Conservation (phyloP, 2,888 invertebrate species). For the Gari tellinella region DNA sequence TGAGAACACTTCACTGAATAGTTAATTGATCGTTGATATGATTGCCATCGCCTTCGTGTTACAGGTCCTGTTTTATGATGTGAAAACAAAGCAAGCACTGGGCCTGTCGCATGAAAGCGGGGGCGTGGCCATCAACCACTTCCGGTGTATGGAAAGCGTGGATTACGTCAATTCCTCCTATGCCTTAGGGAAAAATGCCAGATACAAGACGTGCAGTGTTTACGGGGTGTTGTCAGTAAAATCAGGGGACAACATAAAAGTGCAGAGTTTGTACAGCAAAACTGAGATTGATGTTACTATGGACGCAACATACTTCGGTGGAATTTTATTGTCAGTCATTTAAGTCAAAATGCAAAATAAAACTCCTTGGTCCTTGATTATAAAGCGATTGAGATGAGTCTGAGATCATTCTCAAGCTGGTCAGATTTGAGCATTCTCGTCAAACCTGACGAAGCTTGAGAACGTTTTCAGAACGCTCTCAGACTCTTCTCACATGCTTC, state of each 20-base stretch:
- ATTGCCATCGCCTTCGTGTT: conserved; percentile 24
- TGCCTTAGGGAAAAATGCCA: conserved; percentile 17
- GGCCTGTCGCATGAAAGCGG: conserved; percentile 38
- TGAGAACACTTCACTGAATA: no score
- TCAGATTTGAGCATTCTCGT: no score
- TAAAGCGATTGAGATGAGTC: no score
- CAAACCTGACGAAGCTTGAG: no score
- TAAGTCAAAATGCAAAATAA: no score
- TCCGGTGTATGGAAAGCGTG: conserved; percentile 39
- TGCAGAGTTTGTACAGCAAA: conserved; percentile 38
- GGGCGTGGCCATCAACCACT: conserved; percentile 20
- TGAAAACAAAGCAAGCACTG: conserved; percentile 39
- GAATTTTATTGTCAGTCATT: conserved; percentile 16
- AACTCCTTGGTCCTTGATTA: no score
- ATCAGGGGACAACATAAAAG: conserved; percentile 22
- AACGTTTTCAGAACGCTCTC: no score
- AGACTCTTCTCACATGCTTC: no score
- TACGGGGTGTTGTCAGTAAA: conserved; percentile 36
- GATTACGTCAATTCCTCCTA: conserved; percentile 18
- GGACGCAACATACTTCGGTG: conserved; percentile 53
- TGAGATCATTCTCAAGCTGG: no score
- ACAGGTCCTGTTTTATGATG: conserved; percentile 50
- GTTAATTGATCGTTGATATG: neutral
- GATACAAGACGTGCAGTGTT: conserved; percentile 44
- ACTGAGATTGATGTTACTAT: conserved; percentile 42